These are phyloP conservation scores for Planiliza haematocheilus DNA, from an alignment of 2,113 vertebrate species.

Conservation along the genomic window DNA sequence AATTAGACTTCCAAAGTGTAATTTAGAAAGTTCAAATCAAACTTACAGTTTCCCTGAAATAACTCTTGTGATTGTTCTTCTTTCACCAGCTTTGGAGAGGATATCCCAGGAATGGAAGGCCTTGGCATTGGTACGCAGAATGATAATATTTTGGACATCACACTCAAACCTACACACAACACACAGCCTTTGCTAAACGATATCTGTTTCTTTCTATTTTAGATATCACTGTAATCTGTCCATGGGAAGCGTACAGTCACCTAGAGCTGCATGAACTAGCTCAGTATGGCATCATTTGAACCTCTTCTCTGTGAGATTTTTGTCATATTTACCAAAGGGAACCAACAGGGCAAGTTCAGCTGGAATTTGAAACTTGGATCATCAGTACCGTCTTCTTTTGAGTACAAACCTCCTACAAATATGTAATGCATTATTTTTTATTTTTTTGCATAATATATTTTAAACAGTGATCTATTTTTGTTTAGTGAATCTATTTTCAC, in stretches of 20 bases:
- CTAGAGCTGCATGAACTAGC: constrained; percentile 92
- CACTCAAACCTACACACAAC: neutral
- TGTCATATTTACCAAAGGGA: constrained; percentile 22
- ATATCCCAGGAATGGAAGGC: constrained; percentile 93
- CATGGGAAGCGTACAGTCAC: constrained; percentile 94
- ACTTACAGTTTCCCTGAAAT: neutral
- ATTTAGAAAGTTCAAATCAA: neutral
- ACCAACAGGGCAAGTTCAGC: neutral
- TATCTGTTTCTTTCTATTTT: neutral
- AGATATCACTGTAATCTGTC: constrained; percentile 94
- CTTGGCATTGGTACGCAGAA: constrained; percentile 87
- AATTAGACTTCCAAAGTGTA: neutral
- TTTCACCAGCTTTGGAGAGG: constrained; percentile 87
- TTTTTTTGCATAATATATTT: too few species aligned
- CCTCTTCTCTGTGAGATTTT: neutral
- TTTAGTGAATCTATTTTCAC: constrained; percentile 32
- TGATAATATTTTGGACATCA: neutral
- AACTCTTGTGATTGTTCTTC: constrained; percentile 8
- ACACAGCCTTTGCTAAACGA: neutral
- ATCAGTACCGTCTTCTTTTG: neutral
- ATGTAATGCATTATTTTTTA: neutral
- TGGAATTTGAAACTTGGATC: neutral
- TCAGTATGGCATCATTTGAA: constrained; percentile 92
- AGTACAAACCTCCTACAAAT: constrained; percentile 4
- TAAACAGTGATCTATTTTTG: too few species aligned